These are phyloP conservation scores for Linnaemya vulpina DNA, from an alignment of 2,888 invertebrate species.

Conservation along the genomic window DNA sequence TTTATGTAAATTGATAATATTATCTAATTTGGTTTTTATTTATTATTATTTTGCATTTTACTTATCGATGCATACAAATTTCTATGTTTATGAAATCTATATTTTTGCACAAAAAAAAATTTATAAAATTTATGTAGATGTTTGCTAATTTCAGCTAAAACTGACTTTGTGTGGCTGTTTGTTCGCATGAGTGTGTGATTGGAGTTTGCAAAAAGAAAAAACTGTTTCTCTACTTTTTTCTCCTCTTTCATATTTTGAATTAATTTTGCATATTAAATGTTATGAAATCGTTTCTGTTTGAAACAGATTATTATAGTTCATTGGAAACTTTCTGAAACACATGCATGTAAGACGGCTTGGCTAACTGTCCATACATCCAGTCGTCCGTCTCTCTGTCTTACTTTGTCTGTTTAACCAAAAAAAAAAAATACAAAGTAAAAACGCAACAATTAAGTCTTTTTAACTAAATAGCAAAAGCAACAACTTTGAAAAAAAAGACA, in stretches of 20 bases:
- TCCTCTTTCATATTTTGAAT: conserved; percentile 60
- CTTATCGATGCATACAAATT: conserved; percentile 28
- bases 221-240: conserved; percentile 16
- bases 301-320: conserved; percentile 64
- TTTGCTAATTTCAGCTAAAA: conserved; percentile 39
- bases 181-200: conserved; percentile 33
- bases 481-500: conserved; percentile 46
- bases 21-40: conserved; percentile 59
- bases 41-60: conserved; percentile 40
- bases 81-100: conserved; percentile 55
- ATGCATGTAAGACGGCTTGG: not conserved
- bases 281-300: conserved; percentile 75
- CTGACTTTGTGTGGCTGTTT: conserved; percentile 37
- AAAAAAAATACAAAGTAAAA: conserved; percentile 1
- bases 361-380: not conserved
- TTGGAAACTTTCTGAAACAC: conserved; percentile 63
- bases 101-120: conserved; percentile 27
- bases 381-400: not conserved
- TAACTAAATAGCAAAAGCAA: conserved; percentile 42
- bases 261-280: conserved; percentile 74
- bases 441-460: conserved; percentile 33
- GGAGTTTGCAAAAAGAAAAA: conserved; percentile 46
- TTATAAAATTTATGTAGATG: not conserved
- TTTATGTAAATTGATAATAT: conserved; percentile 43
- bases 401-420: conserved; percentile 11